Conservation (phyloP, 1,140 invertebrate species). For the Heliconius himera region DNA sequence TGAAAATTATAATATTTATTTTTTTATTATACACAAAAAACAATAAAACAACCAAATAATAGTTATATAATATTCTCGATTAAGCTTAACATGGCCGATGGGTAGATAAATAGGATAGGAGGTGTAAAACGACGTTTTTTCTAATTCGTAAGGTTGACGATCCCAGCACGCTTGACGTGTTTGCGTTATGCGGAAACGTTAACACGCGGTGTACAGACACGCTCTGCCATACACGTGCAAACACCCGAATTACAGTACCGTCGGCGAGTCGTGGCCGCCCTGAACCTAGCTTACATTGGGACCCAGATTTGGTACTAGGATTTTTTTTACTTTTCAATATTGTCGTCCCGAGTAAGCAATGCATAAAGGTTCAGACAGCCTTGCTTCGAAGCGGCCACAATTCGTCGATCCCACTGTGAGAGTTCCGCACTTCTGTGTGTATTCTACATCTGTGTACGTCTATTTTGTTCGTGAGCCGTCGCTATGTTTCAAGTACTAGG, state of each 20-base stretch:
- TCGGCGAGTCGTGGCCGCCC: too few species aligned
- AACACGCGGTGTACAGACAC: constrained; percentile 68
- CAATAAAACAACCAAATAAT: not conserved
- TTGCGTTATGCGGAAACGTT: constrained; percentile 78
- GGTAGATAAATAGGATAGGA: constrained; percentile 7
- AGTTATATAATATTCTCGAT: not conserved
- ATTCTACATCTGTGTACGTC: constrained; percentile 55
- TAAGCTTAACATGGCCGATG: not conserved
- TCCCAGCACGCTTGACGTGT: constrained; percentile 66
- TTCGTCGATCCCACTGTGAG: constrained; percentile 28
- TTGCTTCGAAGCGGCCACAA: too few species aligned
- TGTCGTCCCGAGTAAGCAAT: too few species aligned
- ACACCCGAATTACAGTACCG: constrained; percentile 47
- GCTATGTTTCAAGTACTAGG: constrained; percentile 70
- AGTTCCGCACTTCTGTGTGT: constrained; percentile 50
- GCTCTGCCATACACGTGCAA: constrained; percentile 23
- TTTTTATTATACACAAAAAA: not conserved
- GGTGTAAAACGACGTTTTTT: constrained; percentile 70
- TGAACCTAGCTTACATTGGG: too few species aligned
- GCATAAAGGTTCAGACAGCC: too few species aligned
- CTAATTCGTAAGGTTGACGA: constrained; percentile 78
- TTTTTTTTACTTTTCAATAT: too few species aligned
- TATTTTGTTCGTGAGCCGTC: constrained; percentile 70
- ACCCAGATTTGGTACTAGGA: too few species aligned
- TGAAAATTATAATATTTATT: not conserved